Evolutionary conservation across 2,888 invertebrate species (phyloP), one percentile per base, ranked within the genome.

Genomic region (Keiferia lycopersicella): DNA sequence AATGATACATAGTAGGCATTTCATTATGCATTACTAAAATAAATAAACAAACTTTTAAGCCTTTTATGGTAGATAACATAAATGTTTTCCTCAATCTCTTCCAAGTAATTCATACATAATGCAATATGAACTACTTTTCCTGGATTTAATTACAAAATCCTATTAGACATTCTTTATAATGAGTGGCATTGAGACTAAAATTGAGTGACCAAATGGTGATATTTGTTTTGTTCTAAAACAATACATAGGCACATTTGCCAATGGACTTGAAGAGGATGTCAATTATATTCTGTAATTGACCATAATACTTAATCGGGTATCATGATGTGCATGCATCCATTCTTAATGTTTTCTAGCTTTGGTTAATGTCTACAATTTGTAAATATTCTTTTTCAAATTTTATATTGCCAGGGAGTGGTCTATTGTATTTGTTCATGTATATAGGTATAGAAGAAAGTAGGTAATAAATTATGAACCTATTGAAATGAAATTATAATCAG

Each of bases 281-380:
- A 73, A 71, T 73, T 73, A 70, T 73, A 70, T 64, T 66, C 63
- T 57, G 61, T 67, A 71, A 70, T 68, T 71, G 68, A 70, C 71
- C 67, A 69, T 71, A 69, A 66, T 64, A 64, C 62, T 50, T 59
- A 62, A 67, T 67, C 50, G 58, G 38, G 39, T 50, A 58, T 62
- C 62, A 65, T 22, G 10, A 18, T 10, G 18, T 65, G 63, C 51
- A 64, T 65, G 63, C 51, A 64, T 65, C 66, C 69, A 67, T 64
- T 41, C 68, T 70, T 61, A 57, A 53, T 62, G 50, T 64, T 65
- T 65, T 63, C 61, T 65, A 64, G 26, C 48, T 22, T 63, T n/a
- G n/a, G n/a, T n/a, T n/a, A n/a, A n/a, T n/a, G n/a, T n/a, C n/a
- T n/a, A n/a, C n/a, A n/a, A n/a, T n/a, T n/a, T n/a, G n/a, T n/a